Conservation (phyloP, 2,888 invertebrate genomes). For the Balanococcus diminutus region DNA sequence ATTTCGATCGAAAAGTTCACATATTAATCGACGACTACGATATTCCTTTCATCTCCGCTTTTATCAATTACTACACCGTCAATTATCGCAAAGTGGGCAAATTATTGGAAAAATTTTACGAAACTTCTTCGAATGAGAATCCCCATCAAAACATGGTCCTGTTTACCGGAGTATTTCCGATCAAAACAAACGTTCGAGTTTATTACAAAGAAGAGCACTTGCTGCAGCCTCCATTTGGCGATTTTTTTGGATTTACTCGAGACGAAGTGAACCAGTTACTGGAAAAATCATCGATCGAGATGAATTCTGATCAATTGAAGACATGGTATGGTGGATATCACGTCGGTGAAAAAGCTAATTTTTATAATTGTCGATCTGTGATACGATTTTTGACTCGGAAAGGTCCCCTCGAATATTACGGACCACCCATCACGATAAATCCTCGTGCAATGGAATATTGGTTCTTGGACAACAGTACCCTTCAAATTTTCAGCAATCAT, state of each 20-base stretch:
- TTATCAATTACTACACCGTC: neutral
- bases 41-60: neutral
- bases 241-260: neutral
- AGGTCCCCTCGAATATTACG: neutral
- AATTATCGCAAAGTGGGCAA: neutral
- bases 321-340: neutral
- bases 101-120: neutral
- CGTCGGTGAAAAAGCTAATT: neutral
- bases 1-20: neutral
- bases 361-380: neutral
- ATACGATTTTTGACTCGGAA: neutral
- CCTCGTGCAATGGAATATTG: neutral
- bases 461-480: neutral
- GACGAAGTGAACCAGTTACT: neutral
- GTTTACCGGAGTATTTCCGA: neutral
- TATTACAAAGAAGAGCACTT: neutral
- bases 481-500: neutral
- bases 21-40: neutral
- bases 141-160: neutral
- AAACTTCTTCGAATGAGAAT: neutral
- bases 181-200: neutral
- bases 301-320: neutral
- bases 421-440: neutral
- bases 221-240: neutral
- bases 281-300: neutral